phyloP scores from a whole-genome alignment of 2,113 vertebrate species.

The Grantiella picta region DNA sequence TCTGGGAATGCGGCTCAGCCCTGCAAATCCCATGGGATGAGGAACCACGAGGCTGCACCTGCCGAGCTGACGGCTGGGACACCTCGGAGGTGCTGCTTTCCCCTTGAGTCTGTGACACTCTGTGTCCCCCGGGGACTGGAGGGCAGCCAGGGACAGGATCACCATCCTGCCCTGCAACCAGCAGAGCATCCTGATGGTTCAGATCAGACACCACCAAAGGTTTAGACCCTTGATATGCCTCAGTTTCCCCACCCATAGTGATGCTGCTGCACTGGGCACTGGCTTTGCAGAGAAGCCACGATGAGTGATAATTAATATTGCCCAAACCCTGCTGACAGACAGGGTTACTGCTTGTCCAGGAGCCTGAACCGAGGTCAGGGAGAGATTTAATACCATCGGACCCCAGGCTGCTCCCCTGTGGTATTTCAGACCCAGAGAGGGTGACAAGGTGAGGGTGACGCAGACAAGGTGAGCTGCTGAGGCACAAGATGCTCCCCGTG shows the following conservation, averaged over 20 bases:
- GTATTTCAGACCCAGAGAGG: fast-evolving
- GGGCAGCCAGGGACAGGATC: neutral
- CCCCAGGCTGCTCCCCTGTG: neutral
- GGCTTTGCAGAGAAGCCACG: neutral
- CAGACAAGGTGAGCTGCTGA: neutral
- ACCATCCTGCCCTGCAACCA: neutral
- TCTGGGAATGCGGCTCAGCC: neutral
- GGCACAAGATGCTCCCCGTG: neutral
- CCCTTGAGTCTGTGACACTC: neutral
- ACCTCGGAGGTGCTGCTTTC: neutral
- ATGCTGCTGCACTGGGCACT: neutral
- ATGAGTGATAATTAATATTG: neutral
- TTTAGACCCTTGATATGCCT: neutral
- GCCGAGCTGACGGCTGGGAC: fast-evolving
- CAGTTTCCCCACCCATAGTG: neutral
- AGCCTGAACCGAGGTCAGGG: neutral
- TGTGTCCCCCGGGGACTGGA: neutral
- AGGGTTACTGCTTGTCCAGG: neutral
- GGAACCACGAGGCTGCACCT: neutral
- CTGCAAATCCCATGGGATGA: neutral
- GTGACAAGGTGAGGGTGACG: fast-evolving
- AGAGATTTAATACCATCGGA: fast-evolving
- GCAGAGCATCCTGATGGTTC: neutral
- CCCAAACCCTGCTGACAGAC: neutral
- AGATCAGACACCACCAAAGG: neutral